Evolutionary conservation across 1,140 invertebrate species (phyloP).

Genomic region (Anadara kagoshimensis): DNA sequence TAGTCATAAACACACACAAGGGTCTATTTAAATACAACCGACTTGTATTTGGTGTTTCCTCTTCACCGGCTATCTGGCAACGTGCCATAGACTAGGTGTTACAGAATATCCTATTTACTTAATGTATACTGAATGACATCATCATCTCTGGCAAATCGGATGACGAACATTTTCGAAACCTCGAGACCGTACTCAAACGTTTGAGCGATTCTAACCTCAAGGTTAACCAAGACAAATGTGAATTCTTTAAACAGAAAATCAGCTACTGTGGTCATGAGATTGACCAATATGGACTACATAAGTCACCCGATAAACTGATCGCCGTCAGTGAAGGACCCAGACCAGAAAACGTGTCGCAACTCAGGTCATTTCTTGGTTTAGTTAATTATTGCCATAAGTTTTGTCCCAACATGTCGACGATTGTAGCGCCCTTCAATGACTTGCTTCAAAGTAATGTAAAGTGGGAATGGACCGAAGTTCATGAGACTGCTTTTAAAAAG

Average conservation of each 20-base stretch:
- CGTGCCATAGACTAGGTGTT: slow-evolving; percentile 72
- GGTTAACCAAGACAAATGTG: slow-evolving; percentile 33
- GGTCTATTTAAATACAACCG: slow-evolving; percentile 73
- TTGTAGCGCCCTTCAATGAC: slow-evolving; percentile 13
- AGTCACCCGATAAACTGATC: neutral
- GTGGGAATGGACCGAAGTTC: slow-evolving; percentile 12
- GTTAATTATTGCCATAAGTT: slow-evolving; percentile 39
- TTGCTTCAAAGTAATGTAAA: slow-evolving; percentile 14
- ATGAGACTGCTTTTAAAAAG: slow-evolving; percentile 20
- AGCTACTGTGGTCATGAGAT: neutral
- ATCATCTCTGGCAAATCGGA: slow-evolving; percentile 24
- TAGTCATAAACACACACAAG: slow-evolving; percentile 69
- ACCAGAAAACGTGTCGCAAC: slow-evolving; percentile 19
- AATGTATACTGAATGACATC: slow-evolving; percentile 38
- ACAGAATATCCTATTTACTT: slow-evolving; percentile 42
- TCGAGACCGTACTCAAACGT: slow-evolving; percentile 37
- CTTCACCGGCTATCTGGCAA: slow-evolving; percentile 76
- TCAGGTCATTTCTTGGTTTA: slow-evolving; percentile 33
- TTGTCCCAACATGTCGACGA: slow-evolving; percentile 16
- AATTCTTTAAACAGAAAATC: slow-evolving; percentile 30
- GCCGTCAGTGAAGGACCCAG: slow-evolving; percentile 16
- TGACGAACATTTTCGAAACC: slow-evolving; percentile 30
- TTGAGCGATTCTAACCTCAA: slow-evolving; percentile 20
- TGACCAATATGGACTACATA: neutral
- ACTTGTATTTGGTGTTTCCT: slow-evolving; percentile 74